Base-by-base conservation (phyloP, 2,113 vertebrate genomes). In the Siniperca knerii region DNA sequence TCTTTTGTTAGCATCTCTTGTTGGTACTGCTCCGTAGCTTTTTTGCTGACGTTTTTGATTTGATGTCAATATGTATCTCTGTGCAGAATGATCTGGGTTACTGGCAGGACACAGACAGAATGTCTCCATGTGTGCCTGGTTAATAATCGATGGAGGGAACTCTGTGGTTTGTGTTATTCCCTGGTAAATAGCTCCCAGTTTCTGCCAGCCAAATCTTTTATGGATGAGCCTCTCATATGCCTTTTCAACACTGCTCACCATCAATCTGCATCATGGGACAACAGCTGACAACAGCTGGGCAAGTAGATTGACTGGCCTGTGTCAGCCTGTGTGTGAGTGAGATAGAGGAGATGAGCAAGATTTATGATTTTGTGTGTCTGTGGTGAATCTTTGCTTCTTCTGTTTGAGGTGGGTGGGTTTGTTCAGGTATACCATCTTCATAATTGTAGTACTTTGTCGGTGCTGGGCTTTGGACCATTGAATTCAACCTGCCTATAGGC, bases 171-270 rank as follows among this genome's bases (percentile, higher is more conserved):
- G 61, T 85, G 71, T 80, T 88, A 83, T 87, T 87, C 72, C 37
- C 64, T 12, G 2, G 68, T 85, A 88, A 90, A 89, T 75, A 42
- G 75, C 77, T 82, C 16, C 23, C 42, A 74, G 72, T 67, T 77
- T 57, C 78, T 71, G 75, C 54, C 1, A 4, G 50, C 57, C 33
- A 78, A 29, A 92, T 92, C 77, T 89, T 90, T 94, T 88, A 91
- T 93, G 79, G 77, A 92, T 91, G 89, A 90, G 74, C 72, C 74
- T 82, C 86, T 90, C 61, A 55, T 87, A 69, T 42, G 82, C 74
- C 82, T 60, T 75, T 82, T 90, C 85, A 60, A 44, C 82, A 65
- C 29, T 4, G 40, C 73, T 89, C 70, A 25, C 52, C 71, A 72
- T 89, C 90, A 80, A 55, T 90, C 87, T 87, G 83, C 40, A 86